Evolutionary conservation across 2,888 invertebrate genomes (phyloP), one percentile per base, ranked within the genome.

Genomic region (Drosophila ochracea): DNA sequence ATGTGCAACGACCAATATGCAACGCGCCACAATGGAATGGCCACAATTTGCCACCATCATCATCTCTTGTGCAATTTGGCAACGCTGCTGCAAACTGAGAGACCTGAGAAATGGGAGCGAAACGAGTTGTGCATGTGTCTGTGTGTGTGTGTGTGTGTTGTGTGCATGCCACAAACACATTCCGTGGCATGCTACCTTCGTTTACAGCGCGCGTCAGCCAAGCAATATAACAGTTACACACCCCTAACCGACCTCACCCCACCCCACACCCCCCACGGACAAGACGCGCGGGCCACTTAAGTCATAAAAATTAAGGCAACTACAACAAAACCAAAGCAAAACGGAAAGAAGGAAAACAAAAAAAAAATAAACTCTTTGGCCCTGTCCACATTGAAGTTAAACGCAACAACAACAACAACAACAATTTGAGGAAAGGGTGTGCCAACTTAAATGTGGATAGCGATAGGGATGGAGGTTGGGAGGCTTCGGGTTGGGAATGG

Each of bases 131-230:
- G 50, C 19, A 2, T 25, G 19, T 53, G 30, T n/a, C 68, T 78
- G 69, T 78, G 76, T 57, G 55, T 25, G 25, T 80, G 73, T 79
- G 71, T 78, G 79, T 76, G 89, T 83, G 55, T 79, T 80, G 74
- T 80, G 73, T 78, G 79, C 77, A 87, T 85, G 87, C 86, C 80
- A 77, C 83, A 78, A 73, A 80, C 81, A 80, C 84, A 85, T 86
- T 83, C 85, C 89, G 80, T 89, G 89, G 83, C 90, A 89, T 83
- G 83, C 74, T 84, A 61, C 65, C 67, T 79, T 86, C 84, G 84
- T 77, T 89, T 89, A 89, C 70, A 74, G 84, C 72, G 76, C 89
- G 89, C 89, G 85, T 85, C 79, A 87, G 76, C 73, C 72, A 68
- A 80, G 82, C 80, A 84, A 85, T 85, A 84, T 87, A 87, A 84